phyloP scores from a whole-genome alignment of 2,888 invertebrate genomes.

The Caenorhabditis wallacei region DNA sequence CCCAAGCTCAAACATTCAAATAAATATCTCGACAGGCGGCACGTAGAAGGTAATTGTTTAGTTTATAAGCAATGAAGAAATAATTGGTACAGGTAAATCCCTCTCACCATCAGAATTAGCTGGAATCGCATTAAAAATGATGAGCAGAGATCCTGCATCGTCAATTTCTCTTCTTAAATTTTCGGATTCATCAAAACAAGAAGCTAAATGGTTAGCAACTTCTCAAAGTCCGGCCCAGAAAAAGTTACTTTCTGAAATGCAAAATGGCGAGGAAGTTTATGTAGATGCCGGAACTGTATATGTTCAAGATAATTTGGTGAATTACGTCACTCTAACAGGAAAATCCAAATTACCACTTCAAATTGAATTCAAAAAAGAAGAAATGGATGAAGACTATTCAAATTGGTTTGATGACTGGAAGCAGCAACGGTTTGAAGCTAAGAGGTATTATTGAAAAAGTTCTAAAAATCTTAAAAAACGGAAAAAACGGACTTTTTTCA shows the following conservation, averaged over 20 bases:
- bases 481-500: too few species aligned
- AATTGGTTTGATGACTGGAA: slow-evolving; percentile 74
- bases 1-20: slow-evolving; percentile 94
- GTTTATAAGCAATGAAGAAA: too few species aligned
- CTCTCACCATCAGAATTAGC: slow-evolving; percentile 77
- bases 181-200: slow-evolving; percentile 41
- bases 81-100: slow-evolving; percentile 46
- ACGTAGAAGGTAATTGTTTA: slow-evolving; percentile 79
- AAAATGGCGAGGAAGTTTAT: slow-evolving; percentile 66
- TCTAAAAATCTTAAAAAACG: neutral
- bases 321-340: slow-evolving; percentile 74
- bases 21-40: slow-evolving; percentile 89
- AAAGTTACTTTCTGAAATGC: slow-evolving; percentile 68
- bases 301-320: slow-evolving; percentile 72
- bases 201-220: slow-evolving; percentile 78
- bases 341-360: slow-evolving; percentile 41
- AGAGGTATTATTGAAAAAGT: slow-evolving; percentile 9
- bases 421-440: slow-evolving; percentile 44
- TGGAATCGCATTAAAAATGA: slow-evolving; percentile 80
- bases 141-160: slow-evolving; percentile 81
- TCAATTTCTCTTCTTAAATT: slow-evolving; percentile 72
- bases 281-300: slow-evolving; percentile 80
- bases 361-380: slow-evolving; percentile 74
- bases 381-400: slow-evolving; percentile 66
- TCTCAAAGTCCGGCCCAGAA: slow-evolving; percentile 79